A percentile compares a stretch with the other conserved stretches of the same genome.
Conservation (phyloP, 2,113 vertebrate genomes). For the Cyanoramphus novaezelandiae region DNA sequence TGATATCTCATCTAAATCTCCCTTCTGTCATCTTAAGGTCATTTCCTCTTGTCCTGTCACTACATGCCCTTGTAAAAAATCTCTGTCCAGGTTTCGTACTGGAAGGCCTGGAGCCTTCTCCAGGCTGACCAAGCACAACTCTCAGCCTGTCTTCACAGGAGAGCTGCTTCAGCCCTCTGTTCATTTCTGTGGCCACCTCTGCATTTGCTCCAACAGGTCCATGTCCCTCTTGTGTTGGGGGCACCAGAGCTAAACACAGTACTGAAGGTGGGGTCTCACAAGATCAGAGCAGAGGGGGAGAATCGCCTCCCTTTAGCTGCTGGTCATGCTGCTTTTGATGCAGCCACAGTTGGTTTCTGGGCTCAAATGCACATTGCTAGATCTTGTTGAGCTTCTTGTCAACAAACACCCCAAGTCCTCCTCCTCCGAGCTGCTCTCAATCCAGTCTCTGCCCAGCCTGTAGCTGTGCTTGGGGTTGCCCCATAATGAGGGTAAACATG, state of each 20-base stretch:
- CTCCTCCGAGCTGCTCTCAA: background rate
- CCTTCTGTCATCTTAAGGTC: background rate
- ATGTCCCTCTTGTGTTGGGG: background rate
- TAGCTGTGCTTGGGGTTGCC: background rate
- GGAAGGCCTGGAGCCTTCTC: background rate
- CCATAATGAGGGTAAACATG: background rate
- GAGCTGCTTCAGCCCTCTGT: background rate
- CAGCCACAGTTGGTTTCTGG: background rate
- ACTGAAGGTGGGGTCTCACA: background rate
- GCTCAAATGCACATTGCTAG: background rate
- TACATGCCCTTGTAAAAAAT: background rate
- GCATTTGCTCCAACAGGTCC: background rate
- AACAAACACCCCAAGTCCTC: background rate
- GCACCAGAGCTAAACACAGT: no score
- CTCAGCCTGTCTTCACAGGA: background rate
- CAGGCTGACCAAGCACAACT: background rate
- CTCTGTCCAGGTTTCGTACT: background rate
- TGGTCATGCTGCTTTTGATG: background rate
- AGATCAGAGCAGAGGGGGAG: background rate
- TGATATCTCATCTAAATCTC: background rate
- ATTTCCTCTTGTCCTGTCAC: background rate
- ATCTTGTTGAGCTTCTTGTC: background rate
- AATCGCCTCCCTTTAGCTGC: background rate
- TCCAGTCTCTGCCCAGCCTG: background rate
- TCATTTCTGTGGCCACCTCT: background rate